Evolutionary conservation across 2,888 invertebrate genomes (phyloP).

Genomic region (Pandemis corylana): DNA sequence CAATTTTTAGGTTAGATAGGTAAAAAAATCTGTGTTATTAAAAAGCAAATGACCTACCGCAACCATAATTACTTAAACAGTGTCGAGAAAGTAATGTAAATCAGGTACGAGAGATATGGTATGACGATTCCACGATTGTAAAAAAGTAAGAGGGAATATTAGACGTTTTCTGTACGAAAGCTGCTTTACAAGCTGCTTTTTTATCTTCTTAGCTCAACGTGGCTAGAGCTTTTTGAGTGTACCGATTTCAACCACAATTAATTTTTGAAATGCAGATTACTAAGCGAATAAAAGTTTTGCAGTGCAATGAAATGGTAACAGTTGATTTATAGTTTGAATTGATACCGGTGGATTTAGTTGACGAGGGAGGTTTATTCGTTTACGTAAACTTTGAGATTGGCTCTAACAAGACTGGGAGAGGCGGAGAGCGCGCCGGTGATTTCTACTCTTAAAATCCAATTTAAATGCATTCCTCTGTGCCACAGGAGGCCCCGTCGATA

Average conservation of each 20-base stretch:
- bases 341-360: conserved; percentile 77
- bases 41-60: no score
- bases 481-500: conserved; percentile 81
- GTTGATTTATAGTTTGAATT: conserved; percentile 55
- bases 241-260: not conserved
- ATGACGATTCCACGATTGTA: not conserved
- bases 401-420: conserved; percentile 81
- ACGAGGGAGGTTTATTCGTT: conserved; percentile 80
- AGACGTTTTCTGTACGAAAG: no score
- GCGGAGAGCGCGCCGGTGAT: conserved; percentile 78
- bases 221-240: no score
- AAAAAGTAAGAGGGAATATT: not conserved
- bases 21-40: no score
- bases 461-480: conserved; percentile 85
- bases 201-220: no score
- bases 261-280: not conserved
- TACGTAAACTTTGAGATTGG: conserved; percentile 84
- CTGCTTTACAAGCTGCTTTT: no score
- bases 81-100: no score
- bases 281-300: conserved; percentile 19
- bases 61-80: no score
- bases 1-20: no score
- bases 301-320: conserved; percentile 41
- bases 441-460: conserved; percentile 85
- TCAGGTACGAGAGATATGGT: no score